Evolutionary conservation across 2,888 invertebrate species (phyloP).

Genomic region (Papilio gigon): DNA sequence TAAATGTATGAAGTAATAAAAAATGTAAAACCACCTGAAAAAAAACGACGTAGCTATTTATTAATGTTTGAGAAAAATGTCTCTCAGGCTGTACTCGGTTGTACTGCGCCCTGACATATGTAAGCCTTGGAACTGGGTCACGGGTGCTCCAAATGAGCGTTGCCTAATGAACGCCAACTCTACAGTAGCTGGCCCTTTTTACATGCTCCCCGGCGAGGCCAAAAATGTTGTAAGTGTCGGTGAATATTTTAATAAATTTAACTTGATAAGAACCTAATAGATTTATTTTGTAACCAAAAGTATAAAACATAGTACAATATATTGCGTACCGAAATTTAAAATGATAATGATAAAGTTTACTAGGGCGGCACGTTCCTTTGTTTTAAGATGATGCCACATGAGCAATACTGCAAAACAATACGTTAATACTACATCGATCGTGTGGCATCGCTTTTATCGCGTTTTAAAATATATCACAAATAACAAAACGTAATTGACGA

Average conservation of each 20-base stretch:
- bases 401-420: no score
- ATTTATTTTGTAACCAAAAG: background rate
- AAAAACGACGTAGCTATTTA: background rate
- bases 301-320: no score
- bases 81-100: conserved; percentile 24
- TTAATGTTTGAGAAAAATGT: conserved; percentile 12
- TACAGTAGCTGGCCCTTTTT: conserved; percentile 49
- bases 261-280: background rate
- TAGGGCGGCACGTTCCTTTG: no score
- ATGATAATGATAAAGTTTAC: no score
- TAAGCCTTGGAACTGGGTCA: conserved; percentile 47
- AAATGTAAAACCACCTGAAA: no score
- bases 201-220: conserved; percentile 22
- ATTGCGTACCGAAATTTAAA: no score
- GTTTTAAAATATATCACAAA: no score
- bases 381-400: no score
- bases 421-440: no score
- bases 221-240: conserved; percentile 23
- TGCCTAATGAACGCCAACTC: conserved; percentile 53
- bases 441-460: no score
- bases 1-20: no score
- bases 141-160: conserved; percentile 53
- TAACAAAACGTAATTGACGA: no score
- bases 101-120: conserved; percentile 33
- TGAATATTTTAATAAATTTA: background rate